Evolutionary conservation across 1,140 invertebrate genomes (phyloP).

Genomic region (Steinernema feltiae): DNA sequence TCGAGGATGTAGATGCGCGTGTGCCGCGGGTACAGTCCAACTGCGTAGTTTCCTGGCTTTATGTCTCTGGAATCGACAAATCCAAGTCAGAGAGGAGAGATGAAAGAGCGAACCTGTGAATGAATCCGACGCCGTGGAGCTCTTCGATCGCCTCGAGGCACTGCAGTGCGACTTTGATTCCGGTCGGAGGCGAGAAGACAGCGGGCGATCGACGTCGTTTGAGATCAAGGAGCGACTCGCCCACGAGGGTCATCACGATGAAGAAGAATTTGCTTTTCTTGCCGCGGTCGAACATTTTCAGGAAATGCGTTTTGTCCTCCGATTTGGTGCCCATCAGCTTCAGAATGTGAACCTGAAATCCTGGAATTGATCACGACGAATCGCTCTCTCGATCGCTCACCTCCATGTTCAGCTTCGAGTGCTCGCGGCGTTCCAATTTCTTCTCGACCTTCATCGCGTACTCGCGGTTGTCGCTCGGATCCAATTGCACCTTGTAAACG

Average conservation of each 20-base stretch:
- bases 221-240: slow-evolving; percentile 36
- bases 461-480: not conserved
- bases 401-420: slow-evolving; percentile 37
- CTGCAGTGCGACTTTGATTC: slow-evolving; percentile 26
- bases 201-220: slow-evolving; percentile 22
- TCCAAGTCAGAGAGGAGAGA: not conserved
- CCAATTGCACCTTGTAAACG: slow-evolving; percentile 18
- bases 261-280: slow-evolving; percentile 29
- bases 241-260: slow-evolving; percentile 40
- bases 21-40: not conserved
- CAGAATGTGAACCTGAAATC: slow-evolving; percentile 36
- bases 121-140: slow-evolving; percentile 36
- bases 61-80: not conserved
- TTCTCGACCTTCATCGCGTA: slow-evolving; percentile 37
- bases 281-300: slow-evolving; percentile 31
- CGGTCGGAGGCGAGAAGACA: slow-evolving; percentile 34
- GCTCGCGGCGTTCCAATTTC: slow-evolving; percentile 25
- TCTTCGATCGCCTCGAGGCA: slow-evolving; percentile 43
- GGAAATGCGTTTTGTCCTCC: slow-evolving; percentile 23
- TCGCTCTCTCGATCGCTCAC: not conserved
- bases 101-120: slow-evolving; percentile 4
- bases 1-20: slow-evolving; percentile 14
- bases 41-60: slow-evolving; percentile 15
- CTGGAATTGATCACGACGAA: not conserved
- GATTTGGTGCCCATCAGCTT: slow-evolving; percentile 30